These are phyloP conservation scores for Patella vulgata DNA, from an alignment of 1,140 invertebrate species.

Conservation along the genomic window DNA sequence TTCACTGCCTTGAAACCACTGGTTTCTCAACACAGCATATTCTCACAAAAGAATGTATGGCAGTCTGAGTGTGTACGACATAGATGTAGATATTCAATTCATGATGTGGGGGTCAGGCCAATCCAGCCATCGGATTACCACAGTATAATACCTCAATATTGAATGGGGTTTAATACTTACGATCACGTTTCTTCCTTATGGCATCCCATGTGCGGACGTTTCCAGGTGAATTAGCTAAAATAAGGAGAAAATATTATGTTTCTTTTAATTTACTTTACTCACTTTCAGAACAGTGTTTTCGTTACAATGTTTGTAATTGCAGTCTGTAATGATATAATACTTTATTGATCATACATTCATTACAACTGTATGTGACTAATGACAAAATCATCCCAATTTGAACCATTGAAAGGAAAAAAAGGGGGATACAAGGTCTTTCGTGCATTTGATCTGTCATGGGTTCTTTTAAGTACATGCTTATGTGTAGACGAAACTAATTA, in stretches of 20 bases:
- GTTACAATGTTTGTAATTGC: too few species aligned
- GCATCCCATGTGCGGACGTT: constrained; percentile 34
- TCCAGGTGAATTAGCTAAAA: constrained; percentile 35
- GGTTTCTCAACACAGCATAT: too few species aligned
- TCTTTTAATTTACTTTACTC: background rate
- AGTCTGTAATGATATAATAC: too few species aligned
- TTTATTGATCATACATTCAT: background rate
- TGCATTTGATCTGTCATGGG: background rate
- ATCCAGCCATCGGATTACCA: too few species aligned
- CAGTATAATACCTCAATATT: too few species aligned
- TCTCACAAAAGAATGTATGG: too few species aligned
- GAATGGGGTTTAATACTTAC: constrained; percentile 38
- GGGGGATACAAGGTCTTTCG: background rate
- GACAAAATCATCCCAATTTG: background rate
- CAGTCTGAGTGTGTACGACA: too few species aligned
- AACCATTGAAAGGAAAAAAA: background rate
- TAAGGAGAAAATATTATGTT: constrained; percentile 1
- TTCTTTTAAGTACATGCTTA: background rate
- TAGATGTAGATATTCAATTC: too few species aligned
- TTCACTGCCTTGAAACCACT: too few species aligned
- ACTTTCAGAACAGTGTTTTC: too few species aligned
- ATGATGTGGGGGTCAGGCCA: too few species aligned
- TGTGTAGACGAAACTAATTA: background rate
- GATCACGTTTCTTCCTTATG: constrained; percentile 34
- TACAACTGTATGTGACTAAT: background rate